Conservation (phyloP, 1,140 invertebrate genomes). For the Ceratina calcarata region DNA sequence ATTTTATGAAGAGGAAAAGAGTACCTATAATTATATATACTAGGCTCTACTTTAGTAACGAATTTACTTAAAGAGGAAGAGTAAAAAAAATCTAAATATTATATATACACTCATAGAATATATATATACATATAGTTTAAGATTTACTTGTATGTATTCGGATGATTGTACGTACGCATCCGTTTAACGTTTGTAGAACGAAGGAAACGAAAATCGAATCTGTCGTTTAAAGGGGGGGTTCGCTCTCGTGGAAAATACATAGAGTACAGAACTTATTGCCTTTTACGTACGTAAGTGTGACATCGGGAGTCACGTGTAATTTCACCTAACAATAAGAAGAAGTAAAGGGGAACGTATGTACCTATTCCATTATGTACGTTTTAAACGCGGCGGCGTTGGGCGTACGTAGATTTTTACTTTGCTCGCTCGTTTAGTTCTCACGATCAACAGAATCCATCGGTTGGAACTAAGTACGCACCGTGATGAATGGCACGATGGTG, state of each 20-base stretch:
- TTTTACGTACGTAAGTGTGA: constrained; percentile 37
- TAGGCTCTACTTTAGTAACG: constrained; percentile 47
- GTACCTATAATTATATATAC: constrained; percentile 9
- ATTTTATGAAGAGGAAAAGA: constrained; percentile 31
- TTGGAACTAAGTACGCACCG: too few relatives aligned
- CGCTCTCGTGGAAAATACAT: neutral
- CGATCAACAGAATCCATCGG: too few relatives aligned
- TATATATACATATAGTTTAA: constrained; percentile 7
- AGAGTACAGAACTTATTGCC: constrained; percentile 38
- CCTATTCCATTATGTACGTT: neutral
- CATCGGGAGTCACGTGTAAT: neutral
- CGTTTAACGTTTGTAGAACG: constrained; percentile 29
- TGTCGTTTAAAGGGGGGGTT: neutral
- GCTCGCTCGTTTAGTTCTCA: too few relatives aligned
- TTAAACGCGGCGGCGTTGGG: too few relatives aligned
- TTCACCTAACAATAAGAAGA: neutral
- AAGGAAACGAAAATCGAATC: neutral
- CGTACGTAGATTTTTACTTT: too few relatives aligned
- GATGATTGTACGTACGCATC: neutral
- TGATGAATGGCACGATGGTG: too few relatives aligned
- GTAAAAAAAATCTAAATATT: constrained; percentile 26
- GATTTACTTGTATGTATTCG: constrained; percentile 5
- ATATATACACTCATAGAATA: neutral
- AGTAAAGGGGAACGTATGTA: neutral
- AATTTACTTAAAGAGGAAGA: constrained; percentile 23